phyloP scores from a whole-genome alignment of 2,113 vertebrate species.

The Bos taurus region DNA sequence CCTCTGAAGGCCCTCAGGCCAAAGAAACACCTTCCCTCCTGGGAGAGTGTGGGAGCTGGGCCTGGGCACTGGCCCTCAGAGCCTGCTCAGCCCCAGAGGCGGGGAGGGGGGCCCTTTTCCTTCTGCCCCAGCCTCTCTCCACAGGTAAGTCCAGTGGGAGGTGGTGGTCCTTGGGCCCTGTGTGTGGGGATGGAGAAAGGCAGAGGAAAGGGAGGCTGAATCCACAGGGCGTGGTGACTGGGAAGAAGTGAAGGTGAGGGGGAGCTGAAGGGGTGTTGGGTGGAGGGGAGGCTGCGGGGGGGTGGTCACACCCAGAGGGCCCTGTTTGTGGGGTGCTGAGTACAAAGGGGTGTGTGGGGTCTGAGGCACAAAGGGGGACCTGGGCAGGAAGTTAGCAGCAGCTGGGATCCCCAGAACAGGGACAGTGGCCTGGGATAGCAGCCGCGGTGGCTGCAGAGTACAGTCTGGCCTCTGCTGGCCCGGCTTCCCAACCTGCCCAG shows the following conservation, averaged over 20 bases:
- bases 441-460: background rate
- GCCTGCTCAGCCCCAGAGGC: background rate
- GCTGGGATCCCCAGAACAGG: background rate
- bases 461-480: background rate
- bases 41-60: no score
- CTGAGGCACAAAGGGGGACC: background rate
- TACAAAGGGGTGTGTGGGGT: no score
- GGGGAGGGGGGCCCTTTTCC: background rate
- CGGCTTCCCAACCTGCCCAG: background rate
- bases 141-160: background rate
- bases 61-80: rapidly evolving
- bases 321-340: background rate
- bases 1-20: background rate
- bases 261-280: background rate
- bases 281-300: rapidly evolving
- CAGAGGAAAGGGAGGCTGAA: background rate
- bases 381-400: background rate
- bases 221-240: background rate
- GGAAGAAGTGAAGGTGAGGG: background rate
- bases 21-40: background rate
- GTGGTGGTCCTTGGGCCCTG: background rate
- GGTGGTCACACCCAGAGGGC: background rate
- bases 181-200: no score
- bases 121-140: background rate
- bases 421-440: background rate